These are phyloP conservation scores for Chinchilla lanigera DNA, from an alignment of 2,113 vertebrate genomes.

Conservation along the genomic window DNA sequence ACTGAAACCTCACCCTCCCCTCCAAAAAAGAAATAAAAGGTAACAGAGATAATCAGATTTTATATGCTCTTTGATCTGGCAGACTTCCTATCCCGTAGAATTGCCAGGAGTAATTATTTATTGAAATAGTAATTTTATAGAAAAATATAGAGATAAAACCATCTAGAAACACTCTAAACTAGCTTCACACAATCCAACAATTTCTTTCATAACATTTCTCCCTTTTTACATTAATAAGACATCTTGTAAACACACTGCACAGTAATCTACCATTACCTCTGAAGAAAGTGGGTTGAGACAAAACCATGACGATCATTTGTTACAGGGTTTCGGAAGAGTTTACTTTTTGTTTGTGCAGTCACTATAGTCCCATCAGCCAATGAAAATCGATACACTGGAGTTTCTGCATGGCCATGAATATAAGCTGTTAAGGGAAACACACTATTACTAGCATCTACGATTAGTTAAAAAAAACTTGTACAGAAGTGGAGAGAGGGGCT, in stretches of 20 bases:
- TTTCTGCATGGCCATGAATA: slow-evolving; percentile 94
- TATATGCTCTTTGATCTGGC: neutral
- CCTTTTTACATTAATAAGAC: neutral
- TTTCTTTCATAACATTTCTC: neutral
- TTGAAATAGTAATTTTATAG: slow-evolving; percentile 52
- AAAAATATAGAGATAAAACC: slow-evolving; percentile 56
- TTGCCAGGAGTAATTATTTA: slow-evolving; percentile 45
- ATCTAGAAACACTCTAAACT: slow-evolving; percentile 40
- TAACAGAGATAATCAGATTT: neutral
- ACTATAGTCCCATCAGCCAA: slow-evolving; percentile 97
- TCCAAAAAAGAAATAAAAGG: neutral
- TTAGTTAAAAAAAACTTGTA: neutral
- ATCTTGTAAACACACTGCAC: neutral
- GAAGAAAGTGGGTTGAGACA: slow-evolving; percentile 96
- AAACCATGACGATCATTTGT: slow-evolving; percentile 94
- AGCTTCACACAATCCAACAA: neutral
- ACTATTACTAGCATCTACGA: neutral
- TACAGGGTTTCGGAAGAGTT: slow-evolving; percentile 93
- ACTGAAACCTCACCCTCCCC: neutral
- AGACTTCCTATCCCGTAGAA: neutral
- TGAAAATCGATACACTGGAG: slow-evolving; percentile 95
- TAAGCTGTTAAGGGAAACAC: slow-evolving; percentile 88
- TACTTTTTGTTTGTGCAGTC: slow-evolving; percentile 96
- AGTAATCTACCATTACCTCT: slow-evolving; percentile 89
- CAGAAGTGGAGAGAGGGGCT: neutral